Percentiles rank a stretch among this genome's conserved stretches.
phyloP scores from a whole-genome alignment of 2,113 vertebrate species.

The Chloropsis hardwickii region DNA sequence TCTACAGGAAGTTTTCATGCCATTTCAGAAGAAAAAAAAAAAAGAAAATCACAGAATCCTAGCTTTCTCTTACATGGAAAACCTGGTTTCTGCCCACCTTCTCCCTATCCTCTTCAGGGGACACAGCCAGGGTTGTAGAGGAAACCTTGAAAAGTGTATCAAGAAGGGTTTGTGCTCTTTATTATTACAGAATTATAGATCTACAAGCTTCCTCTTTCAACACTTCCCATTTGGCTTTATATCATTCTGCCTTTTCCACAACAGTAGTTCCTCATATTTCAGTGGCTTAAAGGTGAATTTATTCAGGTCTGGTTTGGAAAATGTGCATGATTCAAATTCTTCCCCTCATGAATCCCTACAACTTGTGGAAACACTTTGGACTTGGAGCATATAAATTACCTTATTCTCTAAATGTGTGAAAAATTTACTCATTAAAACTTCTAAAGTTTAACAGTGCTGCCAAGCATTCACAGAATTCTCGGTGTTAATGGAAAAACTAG shows the following conservation, averaged over 20 bases:
- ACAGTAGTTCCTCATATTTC: not conserved
- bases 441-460: conserved; percentile 12
- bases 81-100: not conserved
- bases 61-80: not conserved
- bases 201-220: not conserved
- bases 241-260: not conserved
- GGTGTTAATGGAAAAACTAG: not conserved
- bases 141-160: not conserved
- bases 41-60: not conserved
- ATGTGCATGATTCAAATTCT: not conserved
- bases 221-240: not conserved
- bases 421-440: not conserved
- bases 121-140: not conserved
- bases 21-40: not conserved
- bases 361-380: not conserved
- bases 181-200: not conserved
- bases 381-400: not conserved
- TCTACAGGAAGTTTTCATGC: not conserved
- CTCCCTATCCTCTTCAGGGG: not conserved
- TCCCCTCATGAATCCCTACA: not conserved
- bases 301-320: not conserved
- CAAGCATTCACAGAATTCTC: not conserved
- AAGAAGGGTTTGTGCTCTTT: not conserved
- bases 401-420: not conserved
- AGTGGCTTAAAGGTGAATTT: not conserved